Percentiles rank a stretch among this genome's conserved stretches.
Evolutionary conservation across 2,797 vertebrate genomes (phyloP).

Genomic region (Sparus aurata): DNA sequence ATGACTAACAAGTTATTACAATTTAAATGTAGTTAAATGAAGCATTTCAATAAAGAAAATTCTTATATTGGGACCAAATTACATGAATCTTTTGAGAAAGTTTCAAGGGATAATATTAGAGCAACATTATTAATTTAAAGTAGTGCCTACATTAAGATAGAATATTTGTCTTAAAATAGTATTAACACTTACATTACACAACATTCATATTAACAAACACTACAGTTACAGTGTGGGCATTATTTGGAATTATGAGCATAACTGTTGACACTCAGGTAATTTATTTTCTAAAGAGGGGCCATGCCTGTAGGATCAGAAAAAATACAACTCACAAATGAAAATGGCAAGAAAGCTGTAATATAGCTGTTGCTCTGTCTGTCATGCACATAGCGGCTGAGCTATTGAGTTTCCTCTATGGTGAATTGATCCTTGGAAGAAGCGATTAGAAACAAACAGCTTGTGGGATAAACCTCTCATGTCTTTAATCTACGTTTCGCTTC

Average conservation of each 20-base stretch:
- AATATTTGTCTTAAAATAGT: neutral
- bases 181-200: neutral
- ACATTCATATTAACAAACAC: neutral
- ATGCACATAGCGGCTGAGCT: conserved; percentile 73
- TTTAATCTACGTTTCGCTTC: conserved; percentile 59
- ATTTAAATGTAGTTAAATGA: too few species aligned
- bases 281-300: conserved; percentile 49
- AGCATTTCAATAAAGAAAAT: neutral
- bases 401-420: conserved; percentile 66
- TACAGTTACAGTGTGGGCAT: neutral
- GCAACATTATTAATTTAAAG: too few species aligned
- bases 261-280: conserved; percentile 43
- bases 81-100: too few species aligned
- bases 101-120: too few species aligned
- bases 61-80: too few species aligned
- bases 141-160: neutral
- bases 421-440: conserved; percentile 71
- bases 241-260: conserved; percentile 10
- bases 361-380: conserved; percentile 55
- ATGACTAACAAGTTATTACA: neutral
- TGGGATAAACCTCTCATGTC: conserved; percentile 60
- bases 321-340: conserved; percentile 44
- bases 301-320: conserved; percentile 36
- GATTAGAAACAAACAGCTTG: conserved; percentile 76
- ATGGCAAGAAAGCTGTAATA: conserved; percentile 72